Evolutionary conservation across 2,888 invertebrate species (phyloP).

Genomic region (Andrena fulva): DNA sequence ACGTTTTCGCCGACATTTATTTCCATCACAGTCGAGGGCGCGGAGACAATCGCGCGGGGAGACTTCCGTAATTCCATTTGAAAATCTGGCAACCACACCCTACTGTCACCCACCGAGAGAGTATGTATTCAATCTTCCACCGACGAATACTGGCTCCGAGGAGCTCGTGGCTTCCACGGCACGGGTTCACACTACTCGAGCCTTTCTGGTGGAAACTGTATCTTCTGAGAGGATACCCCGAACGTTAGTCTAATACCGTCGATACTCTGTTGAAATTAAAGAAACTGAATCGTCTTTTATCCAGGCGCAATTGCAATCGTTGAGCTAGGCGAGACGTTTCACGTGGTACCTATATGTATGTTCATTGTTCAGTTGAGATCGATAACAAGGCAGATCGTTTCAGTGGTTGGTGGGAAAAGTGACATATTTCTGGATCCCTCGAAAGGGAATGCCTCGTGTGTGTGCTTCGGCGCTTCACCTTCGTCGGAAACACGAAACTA

Average conservation of each 20-base stretch:
- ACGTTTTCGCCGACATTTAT: slow-evolving; percentile 28
- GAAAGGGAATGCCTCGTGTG: neutral
- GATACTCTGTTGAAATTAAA: too few relatives aligned
- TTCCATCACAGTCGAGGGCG: neutral
- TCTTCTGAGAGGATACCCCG: neutral
- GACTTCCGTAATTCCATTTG: slow-evolving; percentile 5
- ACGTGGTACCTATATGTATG: neutral
- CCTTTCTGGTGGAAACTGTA: neutral
- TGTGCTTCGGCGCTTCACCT: slow-evolving; percentile 49
- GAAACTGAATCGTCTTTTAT: too few relatives aligned
- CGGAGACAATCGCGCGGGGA: neutral
- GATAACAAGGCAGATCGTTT: neutral
- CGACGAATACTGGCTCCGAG: neutral
- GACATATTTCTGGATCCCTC: neutral
- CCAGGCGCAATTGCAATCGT: too few relatives aligned
- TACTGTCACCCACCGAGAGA: neutral
- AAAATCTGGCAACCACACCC: neutral
- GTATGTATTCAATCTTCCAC: neutral
- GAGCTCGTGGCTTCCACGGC: neutral
- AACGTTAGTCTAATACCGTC: neutral
- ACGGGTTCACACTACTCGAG: neutral
- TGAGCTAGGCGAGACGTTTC: neutral
- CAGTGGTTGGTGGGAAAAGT: slow-evolving; percentile 8
- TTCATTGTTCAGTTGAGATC: neutral
- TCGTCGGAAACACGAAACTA: slow-evolving; percentile 75